Base-by-base conservation (phyloP, 2,797 vertebrate species). In the Mycteria americana region DNA sequence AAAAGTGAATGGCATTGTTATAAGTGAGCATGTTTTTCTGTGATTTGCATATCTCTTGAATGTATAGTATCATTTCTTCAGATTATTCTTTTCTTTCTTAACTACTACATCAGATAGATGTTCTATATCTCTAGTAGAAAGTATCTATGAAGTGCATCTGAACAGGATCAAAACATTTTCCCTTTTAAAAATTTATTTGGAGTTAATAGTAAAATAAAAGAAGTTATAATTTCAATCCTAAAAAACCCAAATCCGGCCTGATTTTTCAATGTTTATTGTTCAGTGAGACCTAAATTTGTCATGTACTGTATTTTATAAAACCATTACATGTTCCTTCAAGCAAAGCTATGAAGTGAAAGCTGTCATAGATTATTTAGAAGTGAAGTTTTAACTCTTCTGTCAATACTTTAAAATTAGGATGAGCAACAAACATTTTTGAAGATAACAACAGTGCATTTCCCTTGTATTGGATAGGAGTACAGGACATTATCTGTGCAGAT, bases 401-500 rank as follows among this genome's bases (percentile, higher is more conserved):
- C 84, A 95, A 72, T 30, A 64, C 63, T 80, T 80, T 80, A n/a
- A 31, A 60, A 18, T 45, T 9, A 56, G 30, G 39, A 7, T 64
- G 57, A 91, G 57, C 56, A 85, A 28, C 48, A 88, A 2, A 11
- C 50, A 6, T 77, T 75, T 77, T 73, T 77, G 81, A 80, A 62
- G 73, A 7, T 72, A 23, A 50, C 97, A 96, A 96, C 83, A 68
- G 25, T 89, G 43, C 70, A 54, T 97, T 96, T 97, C 93, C 93
- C 83, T 98, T 97, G 83, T 95, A 79, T 96, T 70, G 93, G 92
- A 80, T 97, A 98, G 97, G 93, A 97, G 92, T 96, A 78, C 92
- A 97, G 92, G 93, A 96, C 76, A 96, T 83, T 92, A 92, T 96
- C 94, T 97, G 89, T 96, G 92, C 96, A 98, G 94, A 96, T 97